Evolutionary conservation across 23 tunicate species (phyloP), one percentile per base, ranked within the genome.

Genomic region (Halocynthia roretzi): DNA sequence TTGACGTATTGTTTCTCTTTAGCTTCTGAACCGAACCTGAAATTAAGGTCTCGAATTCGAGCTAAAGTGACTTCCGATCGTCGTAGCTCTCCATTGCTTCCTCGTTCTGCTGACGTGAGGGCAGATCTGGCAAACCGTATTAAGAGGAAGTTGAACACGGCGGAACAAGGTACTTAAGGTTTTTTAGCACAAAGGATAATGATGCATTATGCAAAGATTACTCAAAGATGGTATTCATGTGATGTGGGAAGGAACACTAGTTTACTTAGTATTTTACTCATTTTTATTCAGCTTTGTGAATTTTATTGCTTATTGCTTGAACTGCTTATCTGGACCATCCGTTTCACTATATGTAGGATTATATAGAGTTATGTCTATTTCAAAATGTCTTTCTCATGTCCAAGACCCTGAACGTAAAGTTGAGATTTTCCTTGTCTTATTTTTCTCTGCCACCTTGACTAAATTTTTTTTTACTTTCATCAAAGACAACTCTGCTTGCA

Each of bases 1-100:
- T 60, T 60, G n/a, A 15, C 17, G 64, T 60, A 72, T 5, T 17
- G 61, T 18, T 57, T 80, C 61, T 19, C 76, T 78, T 7, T 60
- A 93, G 95, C 89, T 67, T 94, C 99, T 31, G 99, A 94, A 71
- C 99, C 99, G 1, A 94, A 94, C 63, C 68, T 94, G 70, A 94
- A 94, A 72, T 83, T 94, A 12, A 71, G 82, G 50, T 81, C 99
- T 5, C 76, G 89, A 8, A 21, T 94, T 19, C 93, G 89, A 57
- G 85, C 78, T 56, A 88, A 82, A 81, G 68, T 88, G 21, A 72
- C 83, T 7, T 50, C 54, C 11, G 95, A 94, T 61, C 86, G 77
- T 63, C 71, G 99, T 4, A 62, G 72, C 44, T 94, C 99, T 5
- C 99, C 99, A 7, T 67, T 94, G 48, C 72, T 88, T 7, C 65